phyloP scores from a whole-genome alignment of 2,888 invertebrate species.

The Galerucella pusilla region DNA sequence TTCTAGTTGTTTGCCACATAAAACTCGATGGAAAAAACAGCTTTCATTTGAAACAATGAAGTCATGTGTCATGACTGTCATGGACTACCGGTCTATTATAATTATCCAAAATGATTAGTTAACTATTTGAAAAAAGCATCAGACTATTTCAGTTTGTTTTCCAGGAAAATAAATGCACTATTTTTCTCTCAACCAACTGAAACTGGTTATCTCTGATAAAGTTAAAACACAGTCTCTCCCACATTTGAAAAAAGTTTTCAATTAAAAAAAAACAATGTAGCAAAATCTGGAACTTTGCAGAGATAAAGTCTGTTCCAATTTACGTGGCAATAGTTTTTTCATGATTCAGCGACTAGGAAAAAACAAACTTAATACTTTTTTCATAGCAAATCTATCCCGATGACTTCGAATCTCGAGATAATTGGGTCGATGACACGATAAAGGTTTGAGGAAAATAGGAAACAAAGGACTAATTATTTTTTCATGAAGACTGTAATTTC shows the following conservation, averaged over 20 bases:
- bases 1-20: no score
- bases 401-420: background rate
- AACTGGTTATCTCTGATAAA: no score
- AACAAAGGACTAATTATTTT: constrained; percentile 11
- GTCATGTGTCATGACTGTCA: no score
- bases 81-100: no score
- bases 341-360: constrained; percentile 11
- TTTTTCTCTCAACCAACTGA: background rate
- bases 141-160: no score
- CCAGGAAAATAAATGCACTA: background rate
- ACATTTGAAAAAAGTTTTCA: background rate
- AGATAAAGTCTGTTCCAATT: constrained; percentile 5
- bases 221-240: background rate
- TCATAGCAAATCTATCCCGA: constrained; percentile 2
- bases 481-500: background rate
- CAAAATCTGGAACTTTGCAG: background rate
- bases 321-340: background rate
- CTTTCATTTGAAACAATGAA: no score
- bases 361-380: background rate
- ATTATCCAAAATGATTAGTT: no score
- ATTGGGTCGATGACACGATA: constrained; percentile 14
- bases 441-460: constrained; percentile 1
- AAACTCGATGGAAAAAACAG: no score
- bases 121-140: no score
- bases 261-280: constrained; percentile 5